A percentile compares a stretch with the other conserved stretches of the same genome.
phyloP scores from a whole-genome alignment of 2,888 invertebrate genomes.

The Ophraella communa region DNA sequence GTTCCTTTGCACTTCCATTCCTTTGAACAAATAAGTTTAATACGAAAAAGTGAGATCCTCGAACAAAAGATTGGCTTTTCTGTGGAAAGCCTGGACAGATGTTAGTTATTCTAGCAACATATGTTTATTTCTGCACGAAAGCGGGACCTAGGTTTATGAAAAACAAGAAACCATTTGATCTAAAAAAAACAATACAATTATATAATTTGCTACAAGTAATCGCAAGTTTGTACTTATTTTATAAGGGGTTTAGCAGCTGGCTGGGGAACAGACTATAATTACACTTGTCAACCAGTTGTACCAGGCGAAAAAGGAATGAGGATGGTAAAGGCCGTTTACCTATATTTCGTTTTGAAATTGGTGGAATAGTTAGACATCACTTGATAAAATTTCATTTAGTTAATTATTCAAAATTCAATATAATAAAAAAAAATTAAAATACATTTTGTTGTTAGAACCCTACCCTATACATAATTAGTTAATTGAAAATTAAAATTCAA shows the following conservation, averaged over 20 bases:
- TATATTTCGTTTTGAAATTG: no score
- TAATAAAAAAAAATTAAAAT: no score
- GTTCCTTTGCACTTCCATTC: no score
- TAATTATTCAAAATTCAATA: no score
- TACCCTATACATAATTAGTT: no score
- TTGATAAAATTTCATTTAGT: no score
- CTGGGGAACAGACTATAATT: constrained; percentile 68
- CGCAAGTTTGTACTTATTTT: constrained; percentile 45
- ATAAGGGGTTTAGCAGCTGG: constrained; percentile 53
- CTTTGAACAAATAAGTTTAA: no score
- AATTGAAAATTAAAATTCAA: no score
- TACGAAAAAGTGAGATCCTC: no score
- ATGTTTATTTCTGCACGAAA: constrained; percentile 65
- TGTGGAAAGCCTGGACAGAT: constrained; percentile 61
- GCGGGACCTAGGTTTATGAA: constrained; percentile 73
- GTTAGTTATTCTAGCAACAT: constrained; percentile 61
- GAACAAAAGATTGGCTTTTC: constrained; percentile 64
- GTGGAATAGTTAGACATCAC: no score
- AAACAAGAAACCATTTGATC: constrained; percentile 66
- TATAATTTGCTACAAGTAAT: constrained; percentile 73
- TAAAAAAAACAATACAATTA: constrained; percentile 64
- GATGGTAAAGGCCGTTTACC: no score
- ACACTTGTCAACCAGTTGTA: constrained; percentile 75
- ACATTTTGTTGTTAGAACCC: no score
- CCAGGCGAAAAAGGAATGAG: constrained; percentile 62